Evolutionary conservation across 2,113 vertebrate species (phyloP).

Genomic region (Laterallus jamaicensis): DNA sequence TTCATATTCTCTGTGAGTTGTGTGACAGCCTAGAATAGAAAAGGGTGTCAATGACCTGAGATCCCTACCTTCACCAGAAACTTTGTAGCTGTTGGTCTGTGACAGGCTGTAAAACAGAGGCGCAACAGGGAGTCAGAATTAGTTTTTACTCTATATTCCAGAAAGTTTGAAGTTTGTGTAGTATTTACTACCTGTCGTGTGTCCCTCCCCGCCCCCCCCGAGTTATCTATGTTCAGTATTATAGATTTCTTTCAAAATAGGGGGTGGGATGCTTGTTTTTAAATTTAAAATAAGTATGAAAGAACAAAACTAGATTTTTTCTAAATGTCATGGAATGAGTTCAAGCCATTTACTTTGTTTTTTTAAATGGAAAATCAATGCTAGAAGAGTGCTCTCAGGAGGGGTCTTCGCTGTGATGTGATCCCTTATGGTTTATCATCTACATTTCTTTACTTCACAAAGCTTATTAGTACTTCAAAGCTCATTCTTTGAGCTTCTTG

Average conservation of each 20-base stretch:
- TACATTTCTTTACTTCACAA: neutral
- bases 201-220: no score
- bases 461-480: neutral
- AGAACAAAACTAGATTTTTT: neutral
- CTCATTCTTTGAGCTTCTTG: neutral
- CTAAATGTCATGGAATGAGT: neutral
- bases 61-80: neutral
- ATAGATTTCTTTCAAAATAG: neutral
- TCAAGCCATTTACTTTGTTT: neutral
- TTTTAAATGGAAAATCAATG: neutral
- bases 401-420: neutral
- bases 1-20: neutral
- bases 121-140: neutral
- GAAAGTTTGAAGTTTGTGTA: neutral
- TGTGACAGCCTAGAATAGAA: neutral
- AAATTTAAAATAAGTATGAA: neutral
- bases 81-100: neutral
- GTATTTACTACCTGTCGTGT: neutral
- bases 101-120: neutral
- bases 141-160: neutral
- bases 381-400: neutral
- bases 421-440: neutral
- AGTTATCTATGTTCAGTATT: neutral
- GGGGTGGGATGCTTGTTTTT: neutral
- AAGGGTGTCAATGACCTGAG: neutral